phyloP scores from a whole-genome alignment of 2,888 invertebrate species.

The Tipula vernalis region DNA sequence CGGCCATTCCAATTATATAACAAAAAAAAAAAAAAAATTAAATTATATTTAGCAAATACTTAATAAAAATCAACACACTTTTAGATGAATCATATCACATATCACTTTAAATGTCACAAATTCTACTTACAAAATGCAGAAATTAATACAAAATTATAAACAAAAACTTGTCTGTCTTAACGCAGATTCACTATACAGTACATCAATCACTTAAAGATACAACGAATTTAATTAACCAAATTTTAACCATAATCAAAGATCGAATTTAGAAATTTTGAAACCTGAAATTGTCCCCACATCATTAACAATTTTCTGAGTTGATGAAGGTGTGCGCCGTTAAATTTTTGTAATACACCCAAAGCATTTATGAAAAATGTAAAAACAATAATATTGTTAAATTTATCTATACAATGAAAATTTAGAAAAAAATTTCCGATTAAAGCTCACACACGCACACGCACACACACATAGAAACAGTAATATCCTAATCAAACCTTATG shows the following conservation, averaged over 20 bases:
- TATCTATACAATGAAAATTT: background rate
- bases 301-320: background rate
- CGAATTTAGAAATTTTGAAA: background rate
- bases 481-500: background rate
- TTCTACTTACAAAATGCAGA: background rate
- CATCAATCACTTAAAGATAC: background rate
- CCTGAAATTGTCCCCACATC: background rate
- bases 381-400: background rate
- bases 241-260: background rate
- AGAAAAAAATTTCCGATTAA: background rate
- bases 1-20: background rate
- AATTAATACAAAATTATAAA: background rate
- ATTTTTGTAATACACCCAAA: background rate
- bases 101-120: background rate
- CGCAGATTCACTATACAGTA: background rate
- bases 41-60: background rate
- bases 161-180: background rate
- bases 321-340: background rate
- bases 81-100: background rate
- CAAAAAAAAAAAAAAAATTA: background rate
- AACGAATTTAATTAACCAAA: background rate
- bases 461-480: background rate
- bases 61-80: background rate
- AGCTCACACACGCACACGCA: background rate
- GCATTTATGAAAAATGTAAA: background rate